A percentile compares a stretch with the other conserved stretches of the same genome.
phyloP scores from a whole-genome alignment of 2,113 vertebrate genomes.

The Oryzias curvinotus region DNA sequence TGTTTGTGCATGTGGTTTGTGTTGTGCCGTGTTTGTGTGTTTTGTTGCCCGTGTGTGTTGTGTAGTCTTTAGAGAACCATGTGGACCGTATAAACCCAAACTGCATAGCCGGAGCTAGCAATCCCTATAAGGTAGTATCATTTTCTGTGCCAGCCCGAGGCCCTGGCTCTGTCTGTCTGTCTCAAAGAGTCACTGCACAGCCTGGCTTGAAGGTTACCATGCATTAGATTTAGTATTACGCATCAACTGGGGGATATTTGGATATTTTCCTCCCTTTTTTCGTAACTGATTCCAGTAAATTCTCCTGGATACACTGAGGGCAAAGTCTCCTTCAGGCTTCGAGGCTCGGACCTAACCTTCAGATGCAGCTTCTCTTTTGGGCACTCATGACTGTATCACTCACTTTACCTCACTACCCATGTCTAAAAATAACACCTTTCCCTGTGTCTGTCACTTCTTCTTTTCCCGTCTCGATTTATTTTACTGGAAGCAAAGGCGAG shows the following conservation, averaged over 20 bases:
- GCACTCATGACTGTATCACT: constrained; percentile 28
- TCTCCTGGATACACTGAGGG: constrained; percentile 5
- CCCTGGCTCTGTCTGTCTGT: constrained; percentile 67
- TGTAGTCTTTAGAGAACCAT: constrained; percentile 96
- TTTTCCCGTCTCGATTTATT: constrained; percentile 37
- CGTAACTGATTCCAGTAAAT: constrained; percentile 36
- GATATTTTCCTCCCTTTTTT: constrained; percentile 47
- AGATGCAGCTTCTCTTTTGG: constrained; percentile 32
- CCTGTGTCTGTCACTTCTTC: constrained; percentile 43
- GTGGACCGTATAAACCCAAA: constrained; percentile 91
- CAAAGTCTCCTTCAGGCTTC: constrained; percentile 42
- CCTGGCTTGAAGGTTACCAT: constrained; percentile 46
- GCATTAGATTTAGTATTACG: not conserved
- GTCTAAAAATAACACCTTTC: constrained; percentile 31
- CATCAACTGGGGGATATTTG: constrained; percentile 12
- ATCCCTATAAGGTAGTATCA: constrained; percentile 91
- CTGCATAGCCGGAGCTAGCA: constrained; percentile 89
- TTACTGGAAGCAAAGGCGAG: constrained; percentile 31
- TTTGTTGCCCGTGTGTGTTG: constrained; percentile 80
- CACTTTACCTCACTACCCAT: constrained; percentile 40
- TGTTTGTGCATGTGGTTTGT: constrained; percentile 88
- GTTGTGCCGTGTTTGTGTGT: constrained; percentile 64
- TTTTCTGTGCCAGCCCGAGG: constrained; percentile 61
- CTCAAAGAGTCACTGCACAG: constrained; percentile 43
- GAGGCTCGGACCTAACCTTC: constrained; percentile 37